Base-by-base conservation (phyloP, 1,140 invertebrate genomes). In the Gerris buenoi region DNA sequence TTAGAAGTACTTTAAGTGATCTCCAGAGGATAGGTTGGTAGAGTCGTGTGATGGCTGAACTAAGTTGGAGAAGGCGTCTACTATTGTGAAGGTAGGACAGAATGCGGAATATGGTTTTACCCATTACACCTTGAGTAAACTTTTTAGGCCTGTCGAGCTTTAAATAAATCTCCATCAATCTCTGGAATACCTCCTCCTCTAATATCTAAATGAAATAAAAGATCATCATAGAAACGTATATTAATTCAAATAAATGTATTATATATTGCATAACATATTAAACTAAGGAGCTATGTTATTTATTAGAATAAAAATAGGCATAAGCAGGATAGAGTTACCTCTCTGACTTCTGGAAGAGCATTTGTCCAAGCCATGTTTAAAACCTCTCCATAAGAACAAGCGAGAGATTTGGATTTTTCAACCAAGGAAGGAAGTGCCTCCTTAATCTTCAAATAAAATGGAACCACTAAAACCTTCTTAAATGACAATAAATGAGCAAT, bases 11-110 rank as follows among this genome's bases (percentile, higher is more conserved):
- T 64, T 58, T 68, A 1, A 73, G 63, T 65, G 68, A 64, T 60
- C 70, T 69, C 71, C 71, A 73, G 27, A 73, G 22, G 10, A 73
- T 59, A 26, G 72, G 71, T 22, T 33, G 27, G 63, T 73, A 73
- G 1, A 72, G 60, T 1, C 66, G 64, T 29, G 71, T 71, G 25
- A 73, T 65, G 2, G 68, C 58, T 64, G 68, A 64, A 66, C 70
- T 73, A 28, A 73, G 70, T 29, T 67, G 67, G 3, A 33, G 23
- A 1, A 57, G 18, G 18, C 64, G 64, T 67, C 72, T 25, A 46
- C 46, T 26, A 1, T 61, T 14, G 63, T 71, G 70, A 15, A 72
- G 64, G 27, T 57, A 29, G 2, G 66, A 65, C n/a, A 72, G 64
- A 22, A 72, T 70, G 15, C 22, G 28, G 62, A 71, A 69, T 56